Evolutionary conservation across 2,113 vertebrate species (phyloP).

Genomic region (Charina bottae): DNA sequence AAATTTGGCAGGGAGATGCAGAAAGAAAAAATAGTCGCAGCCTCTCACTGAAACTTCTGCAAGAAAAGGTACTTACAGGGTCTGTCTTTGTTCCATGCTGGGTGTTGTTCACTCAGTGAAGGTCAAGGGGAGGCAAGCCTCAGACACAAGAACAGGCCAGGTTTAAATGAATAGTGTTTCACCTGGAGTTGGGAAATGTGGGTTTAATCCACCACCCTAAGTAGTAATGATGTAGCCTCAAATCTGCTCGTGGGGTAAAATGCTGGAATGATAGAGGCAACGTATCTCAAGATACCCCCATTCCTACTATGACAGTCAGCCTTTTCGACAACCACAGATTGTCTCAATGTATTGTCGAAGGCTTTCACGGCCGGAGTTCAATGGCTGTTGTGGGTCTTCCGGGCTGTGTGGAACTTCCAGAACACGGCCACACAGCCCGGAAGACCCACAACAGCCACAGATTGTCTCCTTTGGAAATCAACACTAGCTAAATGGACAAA

Average conservation of each 20-base stretch:
- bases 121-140: too few relatives aligned
- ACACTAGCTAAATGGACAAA: background rate
- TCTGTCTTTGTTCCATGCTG: background rate
- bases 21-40: background rate
- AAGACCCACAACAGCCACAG: too few relatives aligned
- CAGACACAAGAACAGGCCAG: too few relatives aligned
- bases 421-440: too few relatives aligned
- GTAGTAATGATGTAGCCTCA: background rate
- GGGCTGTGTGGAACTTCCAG: too few relatives aligned
- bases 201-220: background rate
- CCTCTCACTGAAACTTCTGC: rapidly evolving
- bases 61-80: background rate
- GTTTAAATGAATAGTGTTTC: background rate
- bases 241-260: background rate
- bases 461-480: background rate
- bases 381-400: too few relatives aligned
- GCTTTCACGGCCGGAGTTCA: too few relatives aligned
- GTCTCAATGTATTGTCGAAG: too few relatives aligned
- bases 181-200: too few relatives aligned
- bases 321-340: background rate
- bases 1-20: background rate
- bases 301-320: background rate
- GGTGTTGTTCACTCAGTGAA: background rate
- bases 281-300: too few relatives aligned
- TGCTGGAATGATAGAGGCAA: background rate